Evolutionary conservation across 2,888 invertebrate genomes (phyloP).

Genomic region (Eremobia ochroleuca): DNA sequence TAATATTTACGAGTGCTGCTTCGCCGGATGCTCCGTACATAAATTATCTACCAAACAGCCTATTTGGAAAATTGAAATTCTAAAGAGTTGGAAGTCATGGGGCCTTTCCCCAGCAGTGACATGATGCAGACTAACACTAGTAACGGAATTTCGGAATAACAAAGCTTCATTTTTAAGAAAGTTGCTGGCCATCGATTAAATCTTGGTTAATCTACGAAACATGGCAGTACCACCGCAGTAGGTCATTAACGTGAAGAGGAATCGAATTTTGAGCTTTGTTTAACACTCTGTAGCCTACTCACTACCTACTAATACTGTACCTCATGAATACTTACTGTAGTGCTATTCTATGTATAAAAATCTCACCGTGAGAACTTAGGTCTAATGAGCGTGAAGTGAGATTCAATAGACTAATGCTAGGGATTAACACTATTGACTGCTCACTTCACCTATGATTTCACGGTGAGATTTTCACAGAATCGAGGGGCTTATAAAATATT

Average conservation of each 20-base stretch:
- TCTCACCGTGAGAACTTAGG: too few relatives aligned
- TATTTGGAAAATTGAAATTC: conserved; percentile 76
- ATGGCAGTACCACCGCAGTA: background rate
- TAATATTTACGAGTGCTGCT: conserved; percentile 62
- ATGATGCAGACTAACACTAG: background rate
- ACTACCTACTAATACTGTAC: too few relatives aligned
- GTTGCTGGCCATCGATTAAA: conserved; percentile 9
- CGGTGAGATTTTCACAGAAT: too few relatives aligned
- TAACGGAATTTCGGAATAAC: conserved; percentile 50
- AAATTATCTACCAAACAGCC: conserved; percentile 71
- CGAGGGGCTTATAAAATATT: background rate
- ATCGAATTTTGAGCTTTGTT: conserved; percentile 6
- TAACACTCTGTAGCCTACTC: too few relatives aligned
- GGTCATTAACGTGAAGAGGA: background rate
- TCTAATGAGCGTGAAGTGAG: too few relatives aligned
- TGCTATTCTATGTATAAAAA: too few relatives aligned
- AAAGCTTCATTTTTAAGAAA: conserved; percentile 4
- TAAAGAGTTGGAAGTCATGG: conserved; percentile 2
- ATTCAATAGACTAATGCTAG: too few relatives aligned
- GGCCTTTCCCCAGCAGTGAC: background rate
- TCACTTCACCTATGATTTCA: too few relatives aligned
- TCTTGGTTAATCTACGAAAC: conserved; percentile 20
- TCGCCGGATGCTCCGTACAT: conserved; percentile 62
- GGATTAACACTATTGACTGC: too few relatives aligned
- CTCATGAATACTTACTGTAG: too few relatives aligned